phyloP scores from a whole-genome alignment of 1,140 invertebrate species.

The Latrodectus geometricus region DNA sequence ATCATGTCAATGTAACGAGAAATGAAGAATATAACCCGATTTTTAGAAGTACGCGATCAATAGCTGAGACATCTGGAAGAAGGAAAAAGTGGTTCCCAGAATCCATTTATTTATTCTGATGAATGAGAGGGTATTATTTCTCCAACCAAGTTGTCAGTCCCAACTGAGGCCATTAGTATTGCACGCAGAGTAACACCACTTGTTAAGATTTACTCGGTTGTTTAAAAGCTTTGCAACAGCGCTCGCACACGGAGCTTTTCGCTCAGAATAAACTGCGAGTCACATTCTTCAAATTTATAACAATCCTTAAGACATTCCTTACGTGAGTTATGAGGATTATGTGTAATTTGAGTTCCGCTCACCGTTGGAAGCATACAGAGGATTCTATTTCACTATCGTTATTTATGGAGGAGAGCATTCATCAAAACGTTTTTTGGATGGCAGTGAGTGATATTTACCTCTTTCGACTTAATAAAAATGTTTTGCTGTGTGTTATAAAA shows the following conservation, averaged over 20 bases:
- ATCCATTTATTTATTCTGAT: background rate
- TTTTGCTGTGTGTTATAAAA: too few relatives aligned
- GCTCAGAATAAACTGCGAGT: background rate
- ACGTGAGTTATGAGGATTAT: constrained; percentile 26
- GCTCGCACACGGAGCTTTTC: background rate
- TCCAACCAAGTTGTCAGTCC: constrained; percentile 15
- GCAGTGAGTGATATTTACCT: too few relatives aligned
- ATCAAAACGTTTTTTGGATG: background rate
- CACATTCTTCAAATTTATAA: constrained; percentile 33
- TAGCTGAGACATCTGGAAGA: too few relatives aligned
- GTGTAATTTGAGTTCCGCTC: constrained; percentile 16
- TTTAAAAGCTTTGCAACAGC: too few relatives aligned
- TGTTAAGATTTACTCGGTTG: constrained; percentile 31
- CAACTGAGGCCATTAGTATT: constrained; percentile 26
- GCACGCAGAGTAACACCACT: constrained; percentile 2
- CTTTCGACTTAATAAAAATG: too few relatives aligned
- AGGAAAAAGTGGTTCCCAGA: too few relatives aligned
- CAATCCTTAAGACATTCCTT: background rate
- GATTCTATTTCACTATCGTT: constrained; percentile 18
- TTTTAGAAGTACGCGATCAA: too few relatives aligned
- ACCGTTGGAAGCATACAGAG: too few relatives aligned
- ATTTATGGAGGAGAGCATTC: constrained; percentile 16
- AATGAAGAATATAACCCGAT: too few relatives aligned
- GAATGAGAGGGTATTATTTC: constrained; percentile 4
- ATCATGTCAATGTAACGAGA: too few relatives aligned